Evolutionary conservation across 1,140 invertebrate genomes (phyloP).

Genomic region (Andrena cerasifolii): DNA sequence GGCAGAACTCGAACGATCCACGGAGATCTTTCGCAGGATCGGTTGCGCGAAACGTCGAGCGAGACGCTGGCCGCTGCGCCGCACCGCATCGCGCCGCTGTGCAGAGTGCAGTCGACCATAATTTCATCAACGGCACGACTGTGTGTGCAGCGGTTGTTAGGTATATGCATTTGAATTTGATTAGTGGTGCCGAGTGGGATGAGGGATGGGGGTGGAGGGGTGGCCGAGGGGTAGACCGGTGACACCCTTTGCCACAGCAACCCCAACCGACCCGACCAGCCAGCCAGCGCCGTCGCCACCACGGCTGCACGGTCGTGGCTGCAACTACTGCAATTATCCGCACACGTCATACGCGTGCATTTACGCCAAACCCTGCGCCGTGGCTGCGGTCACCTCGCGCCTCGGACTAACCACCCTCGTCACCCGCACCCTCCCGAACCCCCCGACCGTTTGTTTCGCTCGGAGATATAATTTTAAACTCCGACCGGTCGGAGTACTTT

Average conservation of each 20-base stretch:
- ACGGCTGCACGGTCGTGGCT: slow-evolving; percentile 71
- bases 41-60: slow-evolving; percentile 29
- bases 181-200: slow-evolving; percentile 73
- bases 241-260: slow-evolving; percentile 80
- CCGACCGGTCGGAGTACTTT: slow-evolving; percentile 47
- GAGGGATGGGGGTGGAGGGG: slow-evolving; percentile 34
- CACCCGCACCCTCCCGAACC: slow-evolving; percentile 11
- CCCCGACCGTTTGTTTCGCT: slow-evolving; percentile 29
- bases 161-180: slow-evolving; percentile 80
- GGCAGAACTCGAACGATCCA: too few species aligned
- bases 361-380: slow-evolving; percentile 64
- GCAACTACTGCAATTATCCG: slow-evolving; percentile 80
- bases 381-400: slow-evolving; percentile 67
- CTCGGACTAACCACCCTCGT: slow-evolving; percentile 55
- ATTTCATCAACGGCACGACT: slow-evolving; percentile 77
- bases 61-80: too few species aligned
- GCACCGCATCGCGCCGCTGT: too few species aligned
- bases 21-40: slow-evolving; percentile 45
- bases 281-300: slow-evolving; percentile 62
- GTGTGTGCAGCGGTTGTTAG: slow-evolving; percentile 72
- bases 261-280: slow-evolving; percentile 67
- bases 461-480: slow-evolving; percentile 62
- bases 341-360: slow-evolving; percentile 77
- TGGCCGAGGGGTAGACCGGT: slow-evolving; percentile 63
- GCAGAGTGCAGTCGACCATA: slow-evolving; percentile 79